Base-by-base conservation (phyloP, 2,113 vertebrate species). In the Notechis scutatus region DNA sequence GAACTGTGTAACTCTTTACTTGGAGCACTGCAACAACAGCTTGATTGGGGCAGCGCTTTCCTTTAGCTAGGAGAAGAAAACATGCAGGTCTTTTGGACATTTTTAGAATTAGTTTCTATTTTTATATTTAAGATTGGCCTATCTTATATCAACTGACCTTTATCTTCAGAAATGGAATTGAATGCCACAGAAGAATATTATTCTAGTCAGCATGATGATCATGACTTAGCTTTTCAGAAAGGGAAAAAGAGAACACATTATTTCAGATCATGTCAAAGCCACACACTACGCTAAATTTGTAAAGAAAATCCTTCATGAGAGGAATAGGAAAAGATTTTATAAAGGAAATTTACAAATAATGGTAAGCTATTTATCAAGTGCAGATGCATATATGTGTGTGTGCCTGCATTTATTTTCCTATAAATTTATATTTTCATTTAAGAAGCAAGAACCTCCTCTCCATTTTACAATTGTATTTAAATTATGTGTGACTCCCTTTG, bases 41-140 rank as follows among this genome's bases (percentile, higher is more conserved):
- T 55, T 90, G 45, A 91, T 47, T 24, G 61, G 20, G 4, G 45
- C 54, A 89, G 64, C 34, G 18, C 56, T 42, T 87, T 74, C 7
- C 55, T 61, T n/a, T 87, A 64, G 57, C 12, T 57, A 18, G 55
- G 39, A 39, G n/a, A 34, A 64, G 61, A 4, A 56, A 34, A 59
- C 8, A 57, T 4, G 9, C 50, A 91, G 74, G 50, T 39, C 90
- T 90, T 55, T 91, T 26, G 74, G 94, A 88, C 52, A 81, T 74
- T 59, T 93, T 57, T 69, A 24, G 74, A 91, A 91, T 89, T 89
- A 81, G 87, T 50, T 92, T 85, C 92, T 57, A 89, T 85, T 91
- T 91, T 91, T 85, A 89, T 34, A 85, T 56, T 61, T 91, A 56
- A 89, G 56, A 50, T 54, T 89, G 90, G 39, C 15, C 64, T 86